Conservation (phyloP, 2,113 vertebrate species). For the Euleptes europaea region DNA sequence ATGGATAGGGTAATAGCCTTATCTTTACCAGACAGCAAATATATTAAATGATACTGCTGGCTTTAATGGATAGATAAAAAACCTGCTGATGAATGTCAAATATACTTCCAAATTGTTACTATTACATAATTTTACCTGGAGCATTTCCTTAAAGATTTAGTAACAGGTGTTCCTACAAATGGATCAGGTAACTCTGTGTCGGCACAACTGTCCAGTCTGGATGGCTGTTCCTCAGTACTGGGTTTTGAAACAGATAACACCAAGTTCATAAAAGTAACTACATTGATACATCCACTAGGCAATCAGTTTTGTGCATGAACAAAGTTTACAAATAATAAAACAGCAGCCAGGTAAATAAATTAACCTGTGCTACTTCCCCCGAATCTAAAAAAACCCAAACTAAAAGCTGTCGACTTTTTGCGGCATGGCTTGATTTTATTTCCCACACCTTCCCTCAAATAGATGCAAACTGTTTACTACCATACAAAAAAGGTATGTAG, state of each 20-base stretch:
- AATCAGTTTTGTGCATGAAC: not conserved
- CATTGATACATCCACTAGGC: not conserved
- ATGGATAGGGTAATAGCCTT: too few species aligned
- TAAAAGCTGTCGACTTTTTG: not conserved
- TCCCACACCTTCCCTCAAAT: not conserved
- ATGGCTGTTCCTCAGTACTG: conserved; percentile 58
- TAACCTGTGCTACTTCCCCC: not conserved
- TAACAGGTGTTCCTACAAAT: conserved; percentile 89
- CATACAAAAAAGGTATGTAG: not conserved
- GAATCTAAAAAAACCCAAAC: not conserved
- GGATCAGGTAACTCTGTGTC: conserved; percentile 71
- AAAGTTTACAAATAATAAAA: not conserved
- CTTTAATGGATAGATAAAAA: not conserved
- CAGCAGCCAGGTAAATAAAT: not conserved
- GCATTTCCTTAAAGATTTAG: conserved; percentile 76
- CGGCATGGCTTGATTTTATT: not conserved
- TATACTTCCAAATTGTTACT: not conserved
- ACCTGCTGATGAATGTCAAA: not conserved
- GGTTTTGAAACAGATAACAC: conserved; percentile 61
- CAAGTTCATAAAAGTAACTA: not conserved
- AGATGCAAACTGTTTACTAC: not conserved
- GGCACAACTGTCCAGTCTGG: conserved; percentile 37
- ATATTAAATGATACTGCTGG: not conserved
- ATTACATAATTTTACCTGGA: conserved; percentile 81
- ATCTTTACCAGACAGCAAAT: too few species aligned